Evolutionary conservation across 1,140 invertebrate genomes (phyloP).

Genomic region (Drosophila sulfurigaster): DNA sequence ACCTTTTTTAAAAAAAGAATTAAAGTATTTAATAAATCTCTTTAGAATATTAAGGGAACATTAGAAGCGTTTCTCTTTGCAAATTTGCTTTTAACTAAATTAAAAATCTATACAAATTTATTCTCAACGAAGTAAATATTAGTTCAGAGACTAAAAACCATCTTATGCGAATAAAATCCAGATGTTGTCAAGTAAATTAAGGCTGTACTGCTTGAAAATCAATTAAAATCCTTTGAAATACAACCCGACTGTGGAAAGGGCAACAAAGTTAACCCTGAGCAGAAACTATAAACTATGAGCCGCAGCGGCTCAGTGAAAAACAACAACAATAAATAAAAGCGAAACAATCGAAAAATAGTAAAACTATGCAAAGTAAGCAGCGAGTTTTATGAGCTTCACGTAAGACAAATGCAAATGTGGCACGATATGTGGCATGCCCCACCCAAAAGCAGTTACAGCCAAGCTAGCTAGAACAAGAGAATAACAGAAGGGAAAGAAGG

Average conservation of each 20-base stretch:
- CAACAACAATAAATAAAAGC: slow-evolving; percentile 2
- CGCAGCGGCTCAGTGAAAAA: background rate
- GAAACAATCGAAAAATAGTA: slow-evolving; percentile 26
- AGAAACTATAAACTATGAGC: slow-evolving; percentile 2
- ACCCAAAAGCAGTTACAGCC: background rate
- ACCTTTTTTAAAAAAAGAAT: no score
- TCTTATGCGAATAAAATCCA: no score
- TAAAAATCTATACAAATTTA: no score
- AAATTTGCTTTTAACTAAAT: no score
- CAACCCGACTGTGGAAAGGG: background rate
- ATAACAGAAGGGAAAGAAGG: background rate
- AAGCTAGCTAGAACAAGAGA: background rate
- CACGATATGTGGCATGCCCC: slow-evolving; percentile 55
- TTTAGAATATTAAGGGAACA: no score
- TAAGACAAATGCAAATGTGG: slow-evolving; percentile 79
- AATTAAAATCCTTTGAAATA: slow-evolving; percentile 3
- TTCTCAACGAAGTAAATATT: no score
- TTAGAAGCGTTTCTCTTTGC: no score
- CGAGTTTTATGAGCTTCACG: slow-evolving; percentile 34
- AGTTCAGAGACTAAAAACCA: no score
- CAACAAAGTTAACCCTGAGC: background rate
- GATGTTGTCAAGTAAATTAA: no score
- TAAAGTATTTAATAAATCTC: no score
- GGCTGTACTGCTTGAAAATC: no score
- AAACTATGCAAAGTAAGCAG: slow-evolving; percentile 53